phyloP scores from a whole-genome alignment of 2,797 vertebrate genomes.

The Anguilla marmorata region DNA sequence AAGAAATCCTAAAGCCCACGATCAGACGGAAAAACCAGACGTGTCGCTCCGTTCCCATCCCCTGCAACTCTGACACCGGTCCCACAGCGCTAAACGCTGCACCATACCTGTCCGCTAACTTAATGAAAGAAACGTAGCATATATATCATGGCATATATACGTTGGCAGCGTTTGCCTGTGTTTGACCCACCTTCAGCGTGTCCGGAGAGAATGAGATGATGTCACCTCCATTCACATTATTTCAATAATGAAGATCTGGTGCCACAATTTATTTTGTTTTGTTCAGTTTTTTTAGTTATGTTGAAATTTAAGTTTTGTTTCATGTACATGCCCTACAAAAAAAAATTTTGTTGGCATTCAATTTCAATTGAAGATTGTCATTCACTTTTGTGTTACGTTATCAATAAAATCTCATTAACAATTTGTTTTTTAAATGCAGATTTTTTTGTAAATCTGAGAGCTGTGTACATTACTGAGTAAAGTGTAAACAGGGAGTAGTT shows the following conservation, averaged over 20 bases:
- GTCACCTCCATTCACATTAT: conserved; percentile 59
- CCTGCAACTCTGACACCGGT: conserved; percentile 54
- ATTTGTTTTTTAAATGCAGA: not conserved
- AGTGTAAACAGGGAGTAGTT: not conserved
- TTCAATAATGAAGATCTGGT: conserved; percentile 53
- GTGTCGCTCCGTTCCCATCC: conserved; percentile 67
- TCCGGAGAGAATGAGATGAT: conserved; percentile 61
- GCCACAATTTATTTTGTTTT: conserved; percentile 57
- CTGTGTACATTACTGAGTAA: not conserved
- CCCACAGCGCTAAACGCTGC: conserved; percentile 55
- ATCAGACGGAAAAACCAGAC: conserved; percentile 24
- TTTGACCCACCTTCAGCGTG: conserved; percentile 51
- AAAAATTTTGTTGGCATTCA: conserved; percentile 2
- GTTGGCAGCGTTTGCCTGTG: conserved; percentile 55
- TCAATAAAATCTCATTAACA: conserved; percentile 34
- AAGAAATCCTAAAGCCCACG: conserved; percentile 84
- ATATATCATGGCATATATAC: conserved; percentile 71
- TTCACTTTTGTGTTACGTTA: conserved; percentile 18
- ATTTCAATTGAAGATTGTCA: conserved; percentile 5
- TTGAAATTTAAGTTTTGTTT: not conserved
- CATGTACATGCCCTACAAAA: conserved; percentile 24
- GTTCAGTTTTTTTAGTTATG: conserved; percentile 29
- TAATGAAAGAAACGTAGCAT: conserved; percentile 56
- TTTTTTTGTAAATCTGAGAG: conserved; percentile 1
- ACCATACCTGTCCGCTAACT: conserved; percentile 55